Evolutionary conservation across 2,888 invertebrate species (phyloP).

Genomic region (Agrypnus murinus): DNA sequence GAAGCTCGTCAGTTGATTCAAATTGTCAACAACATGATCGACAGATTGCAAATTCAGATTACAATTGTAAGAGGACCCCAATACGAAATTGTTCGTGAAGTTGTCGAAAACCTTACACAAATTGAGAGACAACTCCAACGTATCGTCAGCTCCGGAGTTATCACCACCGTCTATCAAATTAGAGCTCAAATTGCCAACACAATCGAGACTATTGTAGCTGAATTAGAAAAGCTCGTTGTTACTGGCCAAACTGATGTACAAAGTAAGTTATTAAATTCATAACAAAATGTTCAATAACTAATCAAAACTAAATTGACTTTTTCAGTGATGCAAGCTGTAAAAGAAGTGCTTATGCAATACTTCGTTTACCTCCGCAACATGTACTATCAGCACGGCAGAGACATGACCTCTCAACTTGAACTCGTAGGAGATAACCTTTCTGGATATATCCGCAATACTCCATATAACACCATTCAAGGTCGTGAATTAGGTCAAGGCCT

Average conservation of each 20-base stretch:
- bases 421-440: not conserved
- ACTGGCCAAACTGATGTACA: not conserved
- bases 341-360: conserved; percentile 28
- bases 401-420: too few species aligned
- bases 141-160: conserved; percentile 19
- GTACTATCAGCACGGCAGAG: conserved; percentile 1
- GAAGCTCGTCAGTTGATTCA: conserved; percentile 26
- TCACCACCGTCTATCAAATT: conserved; percentile 29
- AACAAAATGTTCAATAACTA: not conserved
- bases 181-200: conserved; percentile 3
- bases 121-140: conserved; percentile 14
- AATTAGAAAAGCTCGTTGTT: conserved; percentile 6
- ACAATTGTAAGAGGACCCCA: not conserved
- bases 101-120: conserved; percentile 10
- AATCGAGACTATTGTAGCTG: conserved; percentile 6
- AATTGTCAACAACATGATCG: conserved; percentile 27
- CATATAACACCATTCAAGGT: not conserved
- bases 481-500: not conserved
- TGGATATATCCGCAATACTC: not conserved
- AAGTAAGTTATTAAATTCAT: conserved; percentile 14
- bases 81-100: not conserved
- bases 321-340: conserved; percentile 4
- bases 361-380: conserved; percentile 26
- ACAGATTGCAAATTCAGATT: conserved; percentile 20
- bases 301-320: not conserved